These are phyloP conservation scores for Sarcophaga caerulescens DNA, from an alignment of 2,888 invertebrate species.

Conservation along the genomic window DNA sequence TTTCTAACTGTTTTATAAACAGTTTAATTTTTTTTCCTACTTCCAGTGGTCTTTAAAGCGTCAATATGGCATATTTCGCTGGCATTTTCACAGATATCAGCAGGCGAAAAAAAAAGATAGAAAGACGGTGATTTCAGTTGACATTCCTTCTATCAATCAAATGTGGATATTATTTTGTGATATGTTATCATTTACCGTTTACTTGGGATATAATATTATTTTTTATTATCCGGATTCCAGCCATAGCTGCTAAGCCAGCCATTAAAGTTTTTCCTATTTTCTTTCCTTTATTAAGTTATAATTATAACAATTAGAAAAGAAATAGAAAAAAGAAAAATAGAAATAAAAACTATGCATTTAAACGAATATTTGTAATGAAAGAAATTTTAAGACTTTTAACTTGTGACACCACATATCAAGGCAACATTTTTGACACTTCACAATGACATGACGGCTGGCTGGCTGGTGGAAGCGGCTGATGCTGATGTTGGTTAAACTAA, in stretches of 20 bases:
- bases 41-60: too few species aligned
- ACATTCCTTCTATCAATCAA: slow-evolving; percentile 49
- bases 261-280: slow-evolving; percentile 28
- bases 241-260: slow-evolving; percentile 31
- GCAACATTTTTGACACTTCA: slow-evolving; percentile 67
- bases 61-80: neutral
- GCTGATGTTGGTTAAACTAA: slow-evolving; percentile 28
- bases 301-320: slow-evolving; percentile 55
- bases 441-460: slow-evolving; percentile 51
- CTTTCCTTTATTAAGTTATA: slow-evolving; percentile 47
- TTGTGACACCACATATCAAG: slow-evolving; percentile 68
- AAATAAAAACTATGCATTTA: slow-evolving; percentile 32
- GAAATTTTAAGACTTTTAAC: slow-evolving; percentile 62
- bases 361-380: slow-evolving; percentile 57
- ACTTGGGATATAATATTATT: slow-evolving; percentile 1
- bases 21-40: too few species aligned
- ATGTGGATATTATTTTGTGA: slow-evolving; percentile 11
- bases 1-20: too few species aligned
- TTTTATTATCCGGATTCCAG: slow-evolving; percentile 50
- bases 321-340: neutral
- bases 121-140: neutral
- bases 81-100: neutral
- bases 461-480: neutral
- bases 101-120: neutral
- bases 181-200: slow-evolving; percentile 46